Evolutionary conservation across 2,113 vertebrate genomes (phyloP), one percentile per base, ranked within the genome.

Genomic region (Ophthalmolycus amberensis): DNA sequence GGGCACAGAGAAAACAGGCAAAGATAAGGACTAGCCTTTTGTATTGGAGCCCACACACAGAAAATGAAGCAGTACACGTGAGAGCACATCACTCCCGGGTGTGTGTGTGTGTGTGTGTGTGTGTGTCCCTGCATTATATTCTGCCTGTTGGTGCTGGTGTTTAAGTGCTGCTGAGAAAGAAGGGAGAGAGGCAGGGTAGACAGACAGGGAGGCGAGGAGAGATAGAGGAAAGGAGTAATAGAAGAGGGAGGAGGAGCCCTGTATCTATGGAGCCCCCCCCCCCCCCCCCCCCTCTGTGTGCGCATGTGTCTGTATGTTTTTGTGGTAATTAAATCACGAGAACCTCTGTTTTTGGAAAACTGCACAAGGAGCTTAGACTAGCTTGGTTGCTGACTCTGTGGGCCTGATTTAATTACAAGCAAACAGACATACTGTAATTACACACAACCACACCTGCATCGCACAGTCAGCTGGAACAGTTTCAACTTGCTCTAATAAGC

Each of bases 361-460:
- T 8, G 75, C 68, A 79, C 84, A 79, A 20, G 18, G 59, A 83
- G 71, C 62, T 78, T 60, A 38, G 56, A 75, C 64, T 7, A 64
- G 83, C 71, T 59, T 37, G 60, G 58, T 60, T 81, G 84, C 83
- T 79, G 81, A 90, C 82, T 86, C 84, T 3, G 32, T 67, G 70
- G 75, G 80, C 71, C 71, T 71, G 77, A 81, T 82, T 91, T 87
- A 93, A 92, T 93, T 91, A 91, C 85, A 82, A 46, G 71, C 54
- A 74, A 91, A 87, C 85, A 84, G 34, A 66, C 75, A 62, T 69
- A 76, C 64, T 86, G 88, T 90, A 92, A 93, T 92, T 93, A 90
- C 54, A 77, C 83, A 79, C 82, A 75, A 69, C 40, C 80, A 68
- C 88, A 92, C 87, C 88, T 92, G 87, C 81, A 54, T 87, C 29